Base-by-base conservation (phyloP, 1,140 invertebrate species). In the Conus betulinus region DNA sequence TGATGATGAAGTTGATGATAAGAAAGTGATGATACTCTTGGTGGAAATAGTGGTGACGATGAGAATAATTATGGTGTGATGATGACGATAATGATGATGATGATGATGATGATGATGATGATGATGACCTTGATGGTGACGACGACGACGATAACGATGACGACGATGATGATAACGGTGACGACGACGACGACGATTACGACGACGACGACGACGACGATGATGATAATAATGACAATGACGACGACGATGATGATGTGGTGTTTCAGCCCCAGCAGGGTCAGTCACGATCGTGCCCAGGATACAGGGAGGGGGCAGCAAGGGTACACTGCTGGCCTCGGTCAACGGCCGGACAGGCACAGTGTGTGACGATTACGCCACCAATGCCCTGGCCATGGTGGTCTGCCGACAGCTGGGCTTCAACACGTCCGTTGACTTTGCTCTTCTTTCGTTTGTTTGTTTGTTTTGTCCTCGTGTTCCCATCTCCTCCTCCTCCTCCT, bases 351-450 rank as follows among this genome's bases (percentile, higher is more conserved):
- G 96, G 86, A 97, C 97, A 96, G 97, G 97, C 1, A 96, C 97
- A 89, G 96, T 98, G 23, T 98, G 97, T 94, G 97, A 97, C 93
- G 97, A 97, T 91, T 96, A 96, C 87, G 98, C 97, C 91, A 96
- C 96, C 3, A 94, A 97, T 79, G 96, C 94, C 53, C 96, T 97
- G 89, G 97, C 97, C 3, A 95, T 96, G 90, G 96, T 98, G 0
- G 95, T 97, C 23, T 98, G 97, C 91, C 96, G 96, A 76, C 97
- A 97, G 93, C 92, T 97, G 6, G 88, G 88, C 11, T 67, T 89
- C 55, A 63, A 79, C 67, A 89, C 84, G 88, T 89, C 8, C 39
- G 39, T 39, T 39, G 39, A 39, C 39, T 39, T 39, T 39, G 39
- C 39, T 39, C 39, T 39, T 39, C 39, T 39, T 39, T 39, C 3